Conservation (phyloP, 2,888 invertebrate species). For the Chrysolina oricalcia region DNA sequence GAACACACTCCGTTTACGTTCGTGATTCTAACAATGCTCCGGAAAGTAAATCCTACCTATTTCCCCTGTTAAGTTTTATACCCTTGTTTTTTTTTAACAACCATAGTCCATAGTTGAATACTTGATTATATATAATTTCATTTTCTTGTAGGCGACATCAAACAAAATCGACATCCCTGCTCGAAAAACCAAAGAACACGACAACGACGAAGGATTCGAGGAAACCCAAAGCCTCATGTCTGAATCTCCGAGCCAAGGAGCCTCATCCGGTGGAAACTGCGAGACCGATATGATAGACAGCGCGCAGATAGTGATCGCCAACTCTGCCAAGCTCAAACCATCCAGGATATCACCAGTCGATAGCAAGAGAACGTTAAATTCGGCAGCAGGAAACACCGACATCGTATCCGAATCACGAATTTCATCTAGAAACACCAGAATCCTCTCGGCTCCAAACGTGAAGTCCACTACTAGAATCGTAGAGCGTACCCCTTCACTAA, state of each 20-base stretch:
- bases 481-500: slow-evolving; percentile 62
- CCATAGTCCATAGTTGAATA: neutral
- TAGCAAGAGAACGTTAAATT: slow-evolving; percentile 72
- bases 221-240: slow-evolving; percentile 92
- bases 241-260: slow-evolving; percentile 89
- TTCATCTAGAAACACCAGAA: slow-evolving; percentile 55
- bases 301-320: slow-evolving; percentile 62
- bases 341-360: slow-evolving; percentile 64
- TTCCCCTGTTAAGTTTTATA: too few relatives aligned
- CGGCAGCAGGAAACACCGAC: slow-evolving; percentile 47
- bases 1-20: too few relatives aligned
- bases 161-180: slow-evolving; percentile 66
- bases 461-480: slow-evolving; percentile 49
- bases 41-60: too few relatives aligned
- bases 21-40: too few relatives aligned
- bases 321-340: slow-evolving; percentile 60
- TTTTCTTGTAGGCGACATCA: slow-evolving; percentile 50
- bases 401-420: slow-evolving; percentile 52
- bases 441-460: slow-evolving; percentile 53
- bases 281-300: slow-evolving; percentile 72
- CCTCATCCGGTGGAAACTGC: slow-evolving; percentile 80
- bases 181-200: slow-evolving; percentile 75
- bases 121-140: neutral
- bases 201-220: slow-evolving; percentile 93
- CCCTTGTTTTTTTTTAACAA: neutral